Evolutionary conservation across 2,888 invertebrate species (phyloP).

Genomic region (Timandra comae): DNA sequence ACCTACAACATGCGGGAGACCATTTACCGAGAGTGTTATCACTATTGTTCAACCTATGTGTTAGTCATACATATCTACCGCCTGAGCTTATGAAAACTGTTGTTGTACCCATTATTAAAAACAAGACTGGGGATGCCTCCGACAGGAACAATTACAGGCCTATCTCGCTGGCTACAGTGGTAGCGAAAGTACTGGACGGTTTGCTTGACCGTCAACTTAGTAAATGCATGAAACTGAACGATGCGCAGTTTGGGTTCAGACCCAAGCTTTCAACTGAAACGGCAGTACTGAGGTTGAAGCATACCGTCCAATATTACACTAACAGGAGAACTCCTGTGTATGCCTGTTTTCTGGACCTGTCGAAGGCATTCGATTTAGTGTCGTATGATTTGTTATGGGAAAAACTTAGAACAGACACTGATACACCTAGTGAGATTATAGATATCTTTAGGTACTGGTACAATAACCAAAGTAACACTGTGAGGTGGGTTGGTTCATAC

Average conservation of each 20-base stretch:
- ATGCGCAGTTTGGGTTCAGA: not conserved
- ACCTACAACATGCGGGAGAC: conserved; percentile 14
- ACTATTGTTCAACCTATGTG: conserved; percentile 13
- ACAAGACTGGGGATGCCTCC: conserved; percentile 1
- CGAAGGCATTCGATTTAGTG: no score
- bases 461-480: no score
- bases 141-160: no score
- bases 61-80: no score
- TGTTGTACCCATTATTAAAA: conserved; percentile 4
- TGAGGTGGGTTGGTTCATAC: no score
- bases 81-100: no score
- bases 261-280: no score
- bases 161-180: not conserved
- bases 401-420: not conserved
- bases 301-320: not conserved
- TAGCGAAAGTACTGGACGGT: not conserved
- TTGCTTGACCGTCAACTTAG: not conserved
- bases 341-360: no score
- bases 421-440: no score
- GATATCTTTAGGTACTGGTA: no score
- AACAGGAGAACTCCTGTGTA: no score
- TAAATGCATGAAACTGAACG: not conserved
- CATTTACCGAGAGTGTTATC: conserved; percentile 13
- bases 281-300: not conserved
- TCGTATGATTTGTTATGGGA: not conserved